Base-by-base conservation (phyloP, 2,797 vertebrate genomes). In the Tapirus indicus region DNA sequence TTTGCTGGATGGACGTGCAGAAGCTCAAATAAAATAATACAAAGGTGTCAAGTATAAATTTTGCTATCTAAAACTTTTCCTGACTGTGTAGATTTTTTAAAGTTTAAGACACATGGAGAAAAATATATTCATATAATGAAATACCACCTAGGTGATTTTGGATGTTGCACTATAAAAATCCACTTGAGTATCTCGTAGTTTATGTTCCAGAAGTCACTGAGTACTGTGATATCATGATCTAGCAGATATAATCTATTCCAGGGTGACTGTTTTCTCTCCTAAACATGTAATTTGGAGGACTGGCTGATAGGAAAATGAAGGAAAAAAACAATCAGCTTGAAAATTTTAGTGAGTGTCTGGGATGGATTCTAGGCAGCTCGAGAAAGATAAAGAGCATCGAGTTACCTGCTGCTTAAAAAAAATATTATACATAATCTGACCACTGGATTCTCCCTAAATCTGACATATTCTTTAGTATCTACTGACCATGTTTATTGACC, bases 121-220 rank as follows among this genome's bases (percentile, higher is more conserved):
- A 94, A 92, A 64, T 74, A 25, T 21, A 44, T 54, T 96, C 7
- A 92, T 52, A 64, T 60, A 94, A n/a, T 64, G n/a, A 92, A 88
- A 69, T 83, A 44, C 38, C 44, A 60, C 20, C 20, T 58, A 71
- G 82, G 66, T 18, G 17, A 87, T 78, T 91, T 93, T 2, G 12
- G 49, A 52, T 41, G 14, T 18, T 69, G 6, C 3, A 23, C 23
- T 79, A 62, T n/a, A 88, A 66, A 92, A 92, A 72, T 71, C 3
- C 2, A 58, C 52, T 69, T 78, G 16, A 64, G 38, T 75, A 32
- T 56, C 47, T 80, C 29, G 12, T 6, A 44, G n/a, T 23, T 71
- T 87, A 60, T 62, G 25, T 71, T 93, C 4, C 62, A 41, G 32
- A 78, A 93, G 66, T 66, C 25, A 38, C 32, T 38, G 16, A 92